Conservation (phyloP, 2,888 invertebrate genomes). For the Heliconius aoede region DNA sequence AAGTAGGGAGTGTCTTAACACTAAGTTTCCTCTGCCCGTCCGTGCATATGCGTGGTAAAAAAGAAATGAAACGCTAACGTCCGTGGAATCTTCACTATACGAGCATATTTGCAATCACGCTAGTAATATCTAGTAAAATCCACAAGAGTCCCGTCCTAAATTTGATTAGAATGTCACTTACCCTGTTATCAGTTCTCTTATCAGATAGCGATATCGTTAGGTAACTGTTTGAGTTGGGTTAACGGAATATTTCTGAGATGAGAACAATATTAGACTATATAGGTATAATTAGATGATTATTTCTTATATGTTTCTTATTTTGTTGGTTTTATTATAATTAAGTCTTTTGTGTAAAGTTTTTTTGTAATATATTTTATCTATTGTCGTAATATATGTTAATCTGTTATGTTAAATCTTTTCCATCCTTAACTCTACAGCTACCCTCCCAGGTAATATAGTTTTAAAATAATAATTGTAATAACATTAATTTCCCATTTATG, state of each 20-base stretch:
- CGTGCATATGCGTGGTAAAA: too few species aligned
- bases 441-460: too few species aligned
- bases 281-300: neutral
- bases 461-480: too few species aligned
- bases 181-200: conserved; percentile 21
- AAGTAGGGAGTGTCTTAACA: too few species aligned
- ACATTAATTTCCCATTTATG: neutral
- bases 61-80: neutral
- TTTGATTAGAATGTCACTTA: conserved; percentile 12
- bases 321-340: neutral
- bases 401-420: too few species aligned
- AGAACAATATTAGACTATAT: neutral
- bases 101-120: neutral
- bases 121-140: conserved; percentile 10
- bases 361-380: too few species aligned
- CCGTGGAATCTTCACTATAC: neutral
- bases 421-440: too few species aligned
- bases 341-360: neutral
- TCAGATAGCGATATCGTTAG: conserved; percentile 29
- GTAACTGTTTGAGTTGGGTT: conserved; percentile 29
- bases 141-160: conserved; percentile 21
- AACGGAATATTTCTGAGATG: conserved; percentile 33
- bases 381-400: too few species aligned
- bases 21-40: too few species aligned
- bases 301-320: neutral